Evolutionary conservation across 2,113 vertebrate genomes (phyloP), one percentile per base, ranked within the genome.

Genomic region (Eulemur rufifrons): DNA sequence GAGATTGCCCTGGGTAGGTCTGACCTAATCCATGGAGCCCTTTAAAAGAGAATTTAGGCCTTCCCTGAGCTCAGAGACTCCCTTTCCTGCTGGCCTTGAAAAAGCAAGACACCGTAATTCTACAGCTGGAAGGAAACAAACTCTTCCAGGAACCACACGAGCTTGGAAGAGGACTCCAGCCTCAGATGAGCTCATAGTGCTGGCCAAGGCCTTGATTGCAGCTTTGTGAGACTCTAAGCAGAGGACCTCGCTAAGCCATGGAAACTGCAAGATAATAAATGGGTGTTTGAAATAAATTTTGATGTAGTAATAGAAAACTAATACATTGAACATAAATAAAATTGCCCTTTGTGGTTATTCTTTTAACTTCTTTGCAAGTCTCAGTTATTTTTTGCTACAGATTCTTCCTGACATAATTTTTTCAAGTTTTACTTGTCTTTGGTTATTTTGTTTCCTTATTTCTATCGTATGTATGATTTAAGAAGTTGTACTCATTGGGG

Each of bases 381-480:
- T 89, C 21, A 20, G 42, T 25, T 92, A 27, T 61, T 89, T 95
- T 95, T 86, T 71, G 66, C 39, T 93, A 14, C 11, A 47, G 5
- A 52, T 17, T 78, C 13, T 92, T n/a, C n/a, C 27, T 66, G 74
- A 91, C 7, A 52, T 61, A 32, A 61, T 54, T 89, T 86, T 66
- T 34, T 4, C 14, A 77, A 42, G 52, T 83, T 89, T 34, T 61
- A 81, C n/a, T 96, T 95, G 34, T 45, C 5, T 77, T 87, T 9
- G 17, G 45, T 54, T 63, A 78, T 92, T 95, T 89, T 93, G 27
- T 13, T 88, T 89, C 4, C 12, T 77, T 61, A 73, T 74, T 59
- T 56, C 34, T 61, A 45, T 89, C 27, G 54, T 7, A 63, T 23
- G 74, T 37, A 63, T 15, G 18, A 85, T 84, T 92, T 81, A 27